Evolutionary conservation across 2,797 vertebrate genomes (phyloP).

Genomic region (Pipistrellus pipistrellus): DNA sequence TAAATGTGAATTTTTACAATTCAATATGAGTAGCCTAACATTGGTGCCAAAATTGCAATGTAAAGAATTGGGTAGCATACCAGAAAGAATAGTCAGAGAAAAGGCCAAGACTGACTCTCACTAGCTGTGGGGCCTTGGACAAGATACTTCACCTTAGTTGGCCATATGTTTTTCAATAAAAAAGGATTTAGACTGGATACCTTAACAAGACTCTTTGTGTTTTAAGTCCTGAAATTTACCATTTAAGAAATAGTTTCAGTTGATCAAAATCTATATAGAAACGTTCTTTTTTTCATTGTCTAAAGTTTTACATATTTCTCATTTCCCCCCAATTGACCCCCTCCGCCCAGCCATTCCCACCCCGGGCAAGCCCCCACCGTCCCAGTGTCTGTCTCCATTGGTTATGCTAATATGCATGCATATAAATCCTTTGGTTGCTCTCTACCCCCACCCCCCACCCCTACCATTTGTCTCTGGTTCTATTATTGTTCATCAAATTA

Average conservation of each 20-base stretch:
- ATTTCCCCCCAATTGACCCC: too few species aligned
- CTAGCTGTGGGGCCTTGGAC: background rate
- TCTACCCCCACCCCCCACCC: too few species aligned
- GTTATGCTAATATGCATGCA: too few species aligned
- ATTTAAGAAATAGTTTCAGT: constrained; percentile 34
- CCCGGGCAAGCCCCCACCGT: too few species aligned
- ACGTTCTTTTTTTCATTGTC: background rate
- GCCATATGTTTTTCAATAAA: constrained; percentile 2
- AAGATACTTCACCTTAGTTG: background rate
- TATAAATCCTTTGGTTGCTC: too few species aligned
- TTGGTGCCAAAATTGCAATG: constrained; percentile 44
- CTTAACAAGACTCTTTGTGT: background rate
- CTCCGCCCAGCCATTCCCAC: too few species aligned
- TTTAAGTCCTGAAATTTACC: background rate
- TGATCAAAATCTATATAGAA: too few species aligned
- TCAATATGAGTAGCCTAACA: constrained; percentile 19
- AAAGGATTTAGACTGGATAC: background rate
- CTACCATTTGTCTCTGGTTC: too few species aligned
- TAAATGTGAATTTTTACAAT: constrained; percentile 26
- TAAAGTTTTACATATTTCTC: too few species aligned
- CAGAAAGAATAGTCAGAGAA: background rate
- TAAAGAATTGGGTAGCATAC: background rate
- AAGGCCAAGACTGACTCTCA: background rate
- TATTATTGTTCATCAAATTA: too few species aligned
- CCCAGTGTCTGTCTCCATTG: too few species aligned